Conservation (phyloP, 1,140 invertebrate genomes). For the Cydia strobilella region DNA sequence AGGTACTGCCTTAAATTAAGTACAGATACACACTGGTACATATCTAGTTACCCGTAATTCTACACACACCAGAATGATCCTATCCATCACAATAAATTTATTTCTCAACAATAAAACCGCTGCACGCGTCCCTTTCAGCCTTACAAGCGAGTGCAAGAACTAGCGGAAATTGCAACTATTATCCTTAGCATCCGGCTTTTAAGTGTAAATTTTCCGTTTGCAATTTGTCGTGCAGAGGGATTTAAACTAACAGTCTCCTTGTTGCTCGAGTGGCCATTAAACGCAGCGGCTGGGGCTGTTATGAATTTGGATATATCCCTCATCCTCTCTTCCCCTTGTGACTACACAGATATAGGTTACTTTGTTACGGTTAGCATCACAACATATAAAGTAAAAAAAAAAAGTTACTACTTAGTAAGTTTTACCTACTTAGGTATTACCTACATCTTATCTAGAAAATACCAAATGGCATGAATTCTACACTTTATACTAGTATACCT, state of each 20-base stretch:
- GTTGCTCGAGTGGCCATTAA: constrained; percentile 48
- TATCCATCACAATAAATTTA: constrained; percentile 41
- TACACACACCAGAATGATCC: constrained; percentile 28
- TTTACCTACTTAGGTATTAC: too few relatives aligned
- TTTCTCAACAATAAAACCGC: constrained; percentile 45
- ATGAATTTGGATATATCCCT: constrained; percentile 44
- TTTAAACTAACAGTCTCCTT: constrained; percentile 46
- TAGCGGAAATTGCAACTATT: constrained; percentile 77
- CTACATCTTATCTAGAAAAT: too few relatives aligned
- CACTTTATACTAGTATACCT: too few relatives aligned
- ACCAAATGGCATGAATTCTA: too few relatives aligned
- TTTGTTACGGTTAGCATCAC: neutral
- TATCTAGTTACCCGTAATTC: neutral
- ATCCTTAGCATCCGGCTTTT: constrained; percentile 74
- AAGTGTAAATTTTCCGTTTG: constrained; percentile 77
- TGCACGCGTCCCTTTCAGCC: constrained; percentile 58
- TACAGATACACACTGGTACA: neutral
- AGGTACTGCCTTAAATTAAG: neutral
- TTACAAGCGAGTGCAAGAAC: constrained; percentile 49
- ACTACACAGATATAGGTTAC: neutral
- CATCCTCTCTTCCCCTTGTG: constrained; percentile 13
- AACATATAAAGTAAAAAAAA: neutral
- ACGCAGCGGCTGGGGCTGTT: constrained; percentile 38
- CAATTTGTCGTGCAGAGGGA: constrained; percentile 60
- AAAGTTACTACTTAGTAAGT: too few relatives aligned